phyloP scores from a whole-genome alignment of 2,113 vertebrate species.

The Equus przewalskii region DNA sequence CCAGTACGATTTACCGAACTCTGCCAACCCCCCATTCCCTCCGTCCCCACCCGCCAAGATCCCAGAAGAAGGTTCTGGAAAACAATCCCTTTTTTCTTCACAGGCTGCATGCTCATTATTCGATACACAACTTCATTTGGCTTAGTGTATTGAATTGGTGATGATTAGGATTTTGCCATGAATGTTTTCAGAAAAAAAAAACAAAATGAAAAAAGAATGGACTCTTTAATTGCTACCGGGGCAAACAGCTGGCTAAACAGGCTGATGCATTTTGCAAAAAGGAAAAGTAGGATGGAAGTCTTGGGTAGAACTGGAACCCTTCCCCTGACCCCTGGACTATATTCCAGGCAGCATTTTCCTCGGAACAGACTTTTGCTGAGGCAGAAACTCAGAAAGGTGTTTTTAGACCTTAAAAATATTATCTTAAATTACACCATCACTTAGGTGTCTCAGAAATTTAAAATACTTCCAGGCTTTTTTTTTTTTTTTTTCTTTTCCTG shows the following conservation, averaged over 20 bases:
- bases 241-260: neutral
- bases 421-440: neutral
- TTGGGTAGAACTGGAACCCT: neutral
- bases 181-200: slow-evolving; percentile 21
- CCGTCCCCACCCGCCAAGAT: neutral
- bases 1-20: neutral
- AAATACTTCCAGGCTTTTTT: neutral
- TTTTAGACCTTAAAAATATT: neutral
- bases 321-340: neutral
- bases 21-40: accelerated
- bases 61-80: neutral
- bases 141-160: neutral
- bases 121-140: neutral
- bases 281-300: neutral
- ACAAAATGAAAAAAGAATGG: neutral
- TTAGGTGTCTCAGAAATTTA: neutral
- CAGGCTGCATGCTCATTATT: neutral
- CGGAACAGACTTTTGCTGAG: neutral
- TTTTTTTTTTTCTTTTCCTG: neutral
- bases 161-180: slow-evolving; percentile 2
- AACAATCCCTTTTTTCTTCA: neutral
- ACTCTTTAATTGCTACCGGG: neutral
- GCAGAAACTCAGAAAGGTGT: neutral
- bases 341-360: neutral
- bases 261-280: neutral